phyloP scores from a whole-genome alignment of 2,113 vertebrate species.

The Cromileptes altivelis region DNA sequence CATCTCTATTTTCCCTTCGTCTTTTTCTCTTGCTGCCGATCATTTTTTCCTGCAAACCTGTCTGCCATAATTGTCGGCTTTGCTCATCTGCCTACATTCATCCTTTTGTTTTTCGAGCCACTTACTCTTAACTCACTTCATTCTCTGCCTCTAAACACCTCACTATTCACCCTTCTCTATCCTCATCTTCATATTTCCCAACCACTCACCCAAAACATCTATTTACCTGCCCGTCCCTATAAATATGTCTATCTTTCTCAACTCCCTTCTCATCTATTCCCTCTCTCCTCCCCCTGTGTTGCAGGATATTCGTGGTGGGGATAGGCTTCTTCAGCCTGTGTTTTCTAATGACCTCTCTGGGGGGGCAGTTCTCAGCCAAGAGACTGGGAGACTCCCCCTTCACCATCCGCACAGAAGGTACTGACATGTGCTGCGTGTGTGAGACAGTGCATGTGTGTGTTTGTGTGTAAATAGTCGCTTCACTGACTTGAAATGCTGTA shows the following conservation, averaged over 20 bases:
- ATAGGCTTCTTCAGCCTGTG: conserved; percentile 98
- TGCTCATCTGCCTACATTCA: conserved; percentile 7
- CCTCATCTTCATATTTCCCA: conserved; percentile 16
- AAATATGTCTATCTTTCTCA: conserved; percentile 23
- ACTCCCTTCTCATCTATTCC: conserved; percentile 35
- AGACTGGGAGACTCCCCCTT: conserved; percentile 95
- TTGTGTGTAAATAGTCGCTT: conserved; percentile 27
- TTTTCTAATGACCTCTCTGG: conserved; percentile 98
- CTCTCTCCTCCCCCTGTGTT: conserved; percentile 60
- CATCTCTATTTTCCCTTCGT: background rate
- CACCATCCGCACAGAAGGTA: conserved; percentile 98
- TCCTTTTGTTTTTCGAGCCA: conserved; percentile 4
- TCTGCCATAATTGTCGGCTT: conserved; percentile 7
- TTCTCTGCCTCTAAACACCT: conserved; percentile 16
- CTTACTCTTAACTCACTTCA: background rate
- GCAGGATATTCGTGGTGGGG: conserved; percentile 96
- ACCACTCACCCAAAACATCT: conserved; percentile 27
- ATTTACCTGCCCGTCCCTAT: conserved; percentile 46
- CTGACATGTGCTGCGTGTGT: conserved; percentile 40
- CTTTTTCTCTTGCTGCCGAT: background rate
- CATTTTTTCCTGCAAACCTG: conserved; percentile 13
- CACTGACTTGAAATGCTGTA: conserved; percentile 46
- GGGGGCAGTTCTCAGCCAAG: conserved; percentile 96
- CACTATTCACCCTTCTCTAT: background rate
- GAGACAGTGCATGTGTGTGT: conserved; percentile 15